Conservation (phyloP, 37 sponge, comb jelly and placozoan species). For the Lycopodina hypogea region DNA sequence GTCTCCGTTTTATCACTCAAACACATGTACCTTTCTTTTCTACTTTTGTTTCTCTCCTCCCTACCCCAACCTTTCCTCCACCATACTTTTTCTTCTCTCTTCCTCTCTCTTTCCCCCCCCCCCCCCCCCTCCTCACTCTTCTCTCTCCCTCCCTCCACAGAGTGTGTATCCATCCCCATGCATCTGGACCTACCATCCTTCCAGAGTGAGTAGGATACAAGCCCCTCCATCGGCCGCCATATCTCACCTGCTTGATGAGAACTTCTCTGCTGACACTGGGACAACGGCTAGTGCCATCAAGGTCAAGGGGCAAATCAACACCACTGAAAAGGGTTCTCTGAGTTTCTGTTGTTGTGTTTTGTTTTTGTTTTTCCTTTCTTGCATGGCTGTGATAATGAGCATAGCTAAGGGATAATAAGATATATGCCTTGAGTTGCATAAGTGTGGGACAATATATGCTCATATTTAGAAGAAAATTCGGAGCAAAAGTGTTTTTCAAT, state of each 20-base stretch:
- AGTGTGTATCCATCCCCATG: conserved; percentile 15
- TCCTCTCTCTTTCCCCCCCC: not conserved
- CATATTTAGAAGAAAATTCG: too few relatives aligned
- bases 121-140: not conserved
- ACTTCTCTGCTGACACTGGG: not conserved
- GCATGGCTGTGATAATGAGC: too few relatives aligned
- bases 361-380: too few relatives aligned
- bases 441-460: too few relatives aligned
- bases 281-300: not conserved
- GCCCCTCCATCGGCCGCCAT: not conserved
- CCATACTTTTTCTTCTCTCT: too few relatives aligned
- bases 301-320: not conserved
- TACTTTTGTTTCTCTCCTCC: conserved; percentile 4
- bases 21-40: not conserved
- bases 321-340: not conserved
- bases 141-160: conserved; percentile 13
- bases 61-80: not conserved
- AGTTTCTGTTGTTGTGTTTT: too few relatives aligned
- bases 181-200: conserved; percentile 21
- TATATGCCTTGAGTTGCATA: too few relatives aligned
- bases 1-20: too few relatives aligned
- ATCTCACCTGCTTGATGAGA: conserved; percentile 2
- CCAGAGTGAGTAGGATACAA: not conserved
- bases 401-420: too few relatives aligned
- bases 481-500: too few relatives aligned